Evolutionary conservation across 2,888 invertebrate genomes (phyloP).

Genomic region (Cheilosia impressa): DNA sequence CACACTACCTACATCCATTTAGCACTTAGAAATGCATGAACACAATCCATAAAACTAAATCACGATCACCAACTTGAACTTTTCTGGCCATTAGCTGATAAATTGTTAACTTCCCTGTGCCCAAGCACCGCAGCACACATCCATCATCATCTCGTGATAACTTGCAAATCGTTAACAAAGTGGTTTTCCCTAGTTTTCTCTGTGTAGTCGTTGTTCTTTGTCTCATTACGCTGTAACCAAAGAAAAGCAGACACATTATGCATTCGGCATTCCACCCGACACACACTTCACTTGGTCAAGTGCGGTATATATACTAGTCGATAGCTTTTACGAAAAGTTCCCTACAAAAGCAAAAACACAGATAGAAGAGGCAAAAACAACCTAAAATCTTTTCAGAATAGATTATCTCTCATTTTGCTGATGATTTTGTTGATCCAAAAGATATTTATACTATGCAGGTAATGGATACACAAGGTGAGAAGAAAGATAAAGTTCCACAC

Average conservation of each 20-base stretch:
- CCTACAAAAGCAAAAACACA: background rate
- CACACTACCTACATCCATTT: slow-evolving; percentile 39
- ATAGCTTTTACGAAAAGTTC: background rate
- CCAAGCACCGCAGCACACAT: slow-evolving; percentile 55
- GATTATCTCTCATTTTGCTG: slow-evolving; percentile 67
- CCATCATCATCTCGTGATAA: slow-evolving; percentile 63
- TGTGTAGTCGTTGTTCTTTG: slow-evolving; percentile 21
- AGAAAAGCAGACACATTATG: slow-evolving; percentile 55
- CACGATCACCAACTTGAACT: slow-evolving; percentile 52
- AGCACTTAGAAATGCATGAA: slow-evolving; percentile 49
- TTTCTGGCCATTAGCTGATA: slow-evolving; percentile 60
- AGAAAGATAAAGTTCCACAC: slow-evolving; percentile 26
- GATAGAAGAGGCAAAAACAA: slow-evolving; percentile 5
- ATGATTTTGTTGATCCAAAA: slow-evolving; percentile 66
- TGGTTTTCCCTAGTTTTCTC: slow-evolving; percentile 29
- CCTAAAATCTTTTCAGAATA: slow-evolving; percentile 66
- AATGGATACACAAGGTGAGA: slow-evolving; percentile 72
- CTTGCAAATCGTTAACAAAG: slow-evolving; percentile 70
- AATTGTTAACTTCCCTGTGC: slow-evolving; percentile 26
- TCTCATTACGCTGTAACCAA: slow-evolving; percentile 42
- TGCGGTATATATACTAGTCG: slow-evolving; percentile 35
- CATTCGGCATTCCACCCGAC: slow-evolving; percentile 68
- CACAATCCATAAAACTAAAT: slow-evolving; percentile 37
- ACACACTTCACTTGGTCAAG: slow-evolving; percentile 55
- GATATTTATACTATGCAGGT: slow-evolving; percentile 56